Conservation (phyloP, 2,888 invertebrate species). For the Nymphalis urticae region DNA sequence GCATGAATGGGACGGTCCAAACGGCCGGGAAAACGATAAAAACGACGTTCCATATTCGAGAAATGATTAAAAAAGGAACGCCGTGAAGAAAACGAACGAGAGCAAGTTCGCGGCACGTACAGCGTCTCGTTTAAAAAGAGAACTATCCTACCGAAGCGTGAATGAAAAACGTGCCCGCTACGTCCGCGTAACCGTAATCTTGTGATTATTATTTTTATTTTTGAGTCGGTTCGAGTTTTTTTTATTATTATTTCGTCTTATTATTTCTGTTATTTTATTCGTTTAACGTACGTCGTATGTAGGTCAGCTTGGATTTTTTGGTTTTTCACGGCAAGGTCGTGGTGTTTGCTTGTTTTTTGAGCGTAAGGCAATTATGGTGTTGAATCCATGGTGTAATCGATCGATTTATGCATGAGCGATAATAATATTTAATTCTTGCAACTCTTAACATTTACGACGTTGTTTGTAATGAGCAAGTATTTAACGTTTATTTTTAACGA, state of each 20-base stretch:
- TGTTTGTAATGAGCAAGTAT: too few species aligned
- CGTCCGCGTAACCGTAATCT: constrained; percentile 74
- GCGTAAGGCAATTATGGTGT: constrained; percentile 61
- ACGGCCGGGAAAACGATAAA: constrained; percentile 77
- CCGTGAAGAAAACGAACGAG: constrained; percentile 61
- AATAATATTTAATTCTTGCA: not conserved
- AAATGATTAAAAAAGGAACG: constrained; percentile 79
- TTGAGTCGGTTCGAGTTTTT: constrained; percentile 54
- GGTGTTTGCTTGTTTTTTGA: constrained; percentile 58
- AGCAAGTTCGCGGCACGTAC: constrained; percentile 72
- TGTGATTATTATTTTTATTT: constrained; percentile 79
- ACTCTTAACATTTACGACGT: not conserved
- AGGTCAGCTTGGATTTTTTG: constrained; percentile 73
- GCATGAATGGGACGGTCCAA: constrained; percentile 66
- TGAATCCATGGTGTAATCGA: constrained; percentile 20
- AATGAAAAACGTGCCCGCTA: constrained; percentile 75
- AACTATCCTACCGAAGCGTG: constrained; percentile 77
- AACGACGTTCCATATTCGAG: constrained; percentile 80
- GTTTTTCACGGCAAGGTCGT: constrained; percentile 76
- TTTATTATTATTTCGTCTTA: constrained; percentile 73
- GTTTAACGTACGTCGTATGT: constrained; percentile 72
- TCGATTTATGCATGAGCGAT: constrained; percentile 3
- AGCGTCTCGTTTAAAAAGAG: constrained; percentile 72
- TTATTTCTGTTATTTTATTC: constrained; percentile 70
- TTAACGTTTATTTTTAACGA: too few species aligned